Base-by-base conservation (phyloP, 2,797 vertebrate genomes). In the Galago senegalensis region DNA sequence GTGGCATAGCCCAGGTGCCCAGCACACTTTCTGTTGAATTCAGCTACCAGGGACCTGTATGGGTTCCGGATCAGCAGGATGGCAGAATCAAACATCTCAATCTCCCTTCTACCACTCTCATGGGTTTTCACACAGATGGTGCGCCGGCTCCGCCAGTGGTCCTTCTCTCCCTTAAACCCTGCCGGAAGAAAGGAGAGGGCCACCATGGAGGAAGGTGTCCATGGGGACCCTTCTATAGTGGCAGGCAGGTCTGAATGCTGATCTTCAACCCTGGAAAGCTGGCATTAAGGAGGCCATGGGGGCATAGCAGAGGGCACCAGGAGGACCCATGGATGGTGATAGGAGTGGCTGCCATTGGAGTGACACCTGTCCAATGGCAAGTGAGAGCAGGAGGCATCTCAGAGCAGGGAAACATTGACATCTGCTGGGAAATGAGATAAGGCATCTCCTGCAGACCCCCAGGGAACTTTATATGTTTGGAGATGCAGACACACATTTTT, bases 161-260 rank as follows among this genome's bases (percentile, higher is more conserved):
- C 99, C 97, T 99, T 99, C 98, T 99, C 99, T 0, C 99, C 99
- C 98, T 99, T 99, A 97, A 99, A 99, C 96, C 99, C 99, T 99
- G 95, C 5, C 34, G 0, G 49, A 43, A 88, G 34, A 86, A 40
- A 77, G 4, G n/a, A 69, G 46, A 87, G 49, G 60, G 43, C 1
- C 5, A 8, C 60, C 27, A 8, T 85, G 77, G 20, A 72, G 69
- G 9, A 77, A 65, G 53, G 43, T 9, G 25, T 8, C 27, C 7
- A 0, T 13, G 31, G 81, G 31, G 21, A 5, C 34, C 72, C 43
- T 43, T 77, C 75, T 29, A 63, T 0, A 23, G 65, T 1, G 7
- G 53, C n/a, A 60, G 72, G 23, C 18, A n/a, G 49, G 17, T 69
- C 37, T 56, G 14, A 89, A 20, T 0, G 10, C 20, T 37, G 40